Base-by-base conservation (phyloP, 2,888 invertebrate species). In the Tortrix viridana region DNA sequence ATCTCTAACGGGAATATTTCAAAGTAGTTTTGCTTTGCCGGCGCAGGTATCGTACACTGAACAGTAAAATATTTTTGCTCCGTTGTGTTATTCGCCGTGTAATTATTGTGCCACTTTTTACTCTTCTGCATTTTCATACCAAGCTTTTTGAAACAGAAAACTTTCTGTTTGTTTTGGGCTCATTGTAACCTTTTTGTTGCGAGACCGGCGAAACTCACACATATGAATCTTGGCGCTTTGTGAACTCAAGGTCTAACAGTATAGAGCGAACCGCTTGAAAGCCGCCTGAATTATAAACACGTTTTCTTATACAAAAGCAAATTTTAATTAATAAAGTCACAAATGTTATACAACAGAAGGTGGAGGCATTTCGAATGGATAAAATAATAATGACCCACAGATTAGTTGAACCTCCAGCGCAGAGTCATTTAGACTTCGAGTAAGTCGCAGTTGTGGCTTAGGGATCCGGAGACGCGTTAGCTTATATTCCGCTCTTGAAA, bases 401-500 rank as follows among this genome's bases (percentile, higher is more conserved):
- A 49, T 46, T 46, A 62, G 44, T 49, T 61, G 22, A 49, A 61
- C 56, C 38, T 57, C 49, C 38, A 18, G 18, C 38, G 50, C 12
- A n/a, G 46, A 62, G 56, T 62, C 56, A 57, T 57, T 62, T 52
- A 38, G 62, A 46, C 46, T 62, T 37, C 37, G 44, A 57, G 50
- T 46, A 47, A 57, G 49, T 41, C 50, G 46, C 37, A 47, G 37
- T 56, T 50, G 37, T n/a, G n/a, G n/a, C n/a, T n/a, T n/a, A n/a
- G 43, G 16, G 38, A 46, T 52, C 26, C 50, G 23, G 50, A 62
- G 62, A 62, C 41, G 52, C 57, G 53, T 43, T 63, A 57, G 57
- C 58, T 63, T 63, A 58, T 63, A 63, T 63, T 63, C 56, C 32
- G 52, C 47, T 53, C 47, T 63, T 48, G 47, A 43, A 58, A 63